Evolutionary conservation across 2,113 vertebrate species (phyloP), one percentile per base, ranked within the genome.

Genomic region (Ictidomys tridecemlineatus): DNA sequence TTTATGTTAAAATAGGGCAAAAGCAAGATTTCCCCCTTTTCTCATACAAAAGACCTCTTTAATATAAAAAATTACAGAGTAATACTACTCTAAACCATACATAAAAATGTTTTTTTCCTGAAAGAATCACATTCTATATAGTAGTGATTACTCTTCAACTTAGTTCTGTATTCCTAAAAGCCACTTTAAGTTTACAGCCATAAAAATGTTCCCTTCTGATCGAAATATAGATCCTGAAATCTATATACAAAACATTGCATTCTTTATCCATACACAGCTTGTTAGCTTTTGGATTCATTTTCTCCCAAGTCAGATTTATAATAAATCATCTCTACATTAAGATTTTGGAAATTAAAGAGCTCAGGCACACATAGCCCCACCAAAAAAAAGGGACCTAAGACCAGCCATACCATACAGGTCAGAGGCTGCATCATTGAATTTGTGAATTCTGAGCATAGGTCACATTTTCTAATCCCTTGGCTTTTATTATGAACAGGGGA

Each of bases 181-280:
- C 45, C 70, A 45, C 67, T 72, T 92, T 82, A 73, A 53, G 11
- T 56, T 8, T 12, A 42, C 28, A 85, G 11, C 79, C 80, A 87
- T 8, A 83, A 86, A 78, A 70, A 56, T 48, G 8, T 32, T 78
- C 32, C 76, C 70, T 63, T 73, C n/a, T 37, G 51, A 77, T 85
- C 58, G 80, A 89, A 95, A 34, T 82, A 73, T 4, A 85, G n/a
- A 82, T 95, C 10, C 53, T 73, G 34, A 85, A 45, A 85, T 76
- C 65, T 45, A 0, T 73, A 6, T 34, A 51, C 12, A 37, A 42
- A 73, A 61, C 45, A 5, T 8, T 63, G 8, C 13, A 8, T 51
- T 87, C 69, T 73, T 65, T n/a, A 86, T 51, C 39, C 32, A 17
- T 28, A 80, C 45, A 78, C 32, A 45, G 39, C 45, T 20, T 14